Conservation (phyloP, 2,888 invertebrate species). For the Trachelus stipa region DNA sequence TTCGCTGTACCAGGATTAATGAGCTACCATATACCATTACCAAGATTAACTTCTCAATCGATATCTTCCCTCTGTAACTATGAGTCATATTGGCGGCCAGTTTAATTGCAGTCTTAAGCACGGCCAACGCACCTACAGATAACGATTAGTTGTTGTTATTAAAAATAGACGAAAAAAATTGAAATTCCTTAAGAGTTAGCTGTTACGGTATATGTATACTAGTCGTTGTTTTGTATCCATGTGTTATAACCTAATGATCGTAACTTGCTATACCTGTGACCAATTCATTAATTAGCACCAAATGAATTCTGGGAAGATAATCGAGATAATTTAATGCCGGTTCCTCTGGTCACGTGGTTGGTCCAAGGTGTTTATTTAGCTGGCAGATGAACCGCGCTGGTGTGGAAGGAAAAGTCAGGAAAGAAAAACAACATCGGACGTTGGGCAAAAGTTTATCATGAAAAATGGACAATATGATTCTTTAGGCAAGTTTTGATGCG, state of each 20-base stretch:
- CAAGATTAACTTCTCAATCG: background rate
- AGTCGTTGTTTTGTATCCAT: background rate
- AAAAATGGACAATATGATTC: slow-evolving; percentile 32
- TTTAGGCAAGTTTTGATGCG: slow-evolving; percentile 19
- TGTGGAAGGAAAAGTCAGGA: background rate
- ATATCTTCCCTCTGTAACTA: background rate
- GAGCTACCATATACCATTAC: background rate
- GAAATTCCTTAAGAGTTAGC: background rate
- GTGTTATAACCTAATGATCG: too few species aligned
- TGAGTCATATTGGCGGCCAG: background rate
- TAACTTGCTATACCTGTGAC: background rate
- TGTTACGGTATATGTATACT: background rate
- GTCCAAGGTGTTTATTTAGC: background rate
- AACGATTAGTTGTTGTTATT: background rate
- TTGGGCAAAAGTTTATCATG: slow-evolving; percentile 28
- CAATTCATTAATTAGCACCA: background rate
- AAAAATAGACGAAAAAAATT: background rate
- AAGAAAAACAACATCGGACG: slow-evolving; percentile 20
- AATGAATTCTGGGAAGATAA: background rate
- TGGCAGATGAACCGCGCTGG: background rate
- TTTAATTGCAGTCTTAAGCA: background rate
- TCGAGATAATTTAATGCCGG: background rate
- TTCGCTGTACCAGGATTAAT: background rate
- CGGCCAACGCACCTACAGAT: background rate
- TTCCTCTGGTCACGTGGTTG: background rate